Conservation (phyloP, 2,797 vertebrate species). For the Apogon hyalosoma region DNA sequence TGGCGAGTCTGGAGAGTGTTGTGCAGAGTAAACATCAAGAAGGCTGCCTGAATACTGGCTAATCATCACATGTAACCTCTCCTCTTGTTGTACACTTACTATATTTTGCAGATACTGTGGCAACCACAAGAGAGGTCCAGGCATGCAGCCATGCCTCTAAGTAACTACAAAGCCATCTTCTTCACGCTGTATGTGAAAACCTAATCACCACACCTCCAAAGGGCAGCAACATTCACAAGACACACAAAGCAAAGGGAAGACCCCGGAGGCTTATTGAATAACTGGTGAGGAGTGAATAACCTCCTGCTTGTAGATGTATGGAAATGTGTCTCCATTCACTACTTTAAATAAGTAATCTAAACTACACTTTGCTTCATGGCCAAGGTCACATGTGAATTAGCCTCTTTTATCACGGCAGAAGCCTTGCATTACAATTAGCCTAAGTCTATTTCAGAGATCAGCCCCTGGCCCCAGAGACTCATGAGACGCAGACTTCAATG, state of each 20-base stretch:
- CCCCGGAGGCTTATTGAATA: background rate
- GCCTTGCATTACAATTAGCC: constrained; percentile 71
- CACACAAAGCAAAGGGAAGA: constrained; percentile 3
- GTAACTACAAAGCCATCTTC: constrained; percentile 50
- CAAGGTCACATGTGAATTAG: constrained; percentile 71
- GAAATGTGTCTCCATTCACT: constrained; percentile 3
- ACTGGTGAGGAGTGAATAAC: constrained; percentile 12
- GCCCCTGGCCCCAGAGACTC: constrained; percentile 54
- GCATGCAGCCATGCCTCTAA: constrained; percentile 68
- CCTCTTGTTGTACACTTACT: constrained; percentile 51
- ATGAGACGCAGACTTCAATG: constrained; percentile 61
- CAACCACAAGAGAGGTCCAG: constrained; percentile 66
- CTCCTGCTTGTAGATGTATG: constrained; percentile 16
- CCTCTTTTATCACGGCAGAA: constrained; percentile 55
- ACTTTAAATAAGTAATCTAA: constrained; percentile 53
- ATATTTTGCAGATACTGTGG: constrained; percentile 61
- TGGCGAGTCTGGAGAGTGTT: constrained; percentile 41
- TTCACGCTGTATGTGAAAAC: constrained; percentile 27
- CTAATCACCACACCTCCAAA: constrained; percentile 5
- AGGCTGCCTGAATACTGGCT: constrained; percentile 24
- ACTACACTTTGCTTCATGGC: constrained; percentile 46
- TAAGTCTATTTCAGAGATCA: constrained; percentile 68
- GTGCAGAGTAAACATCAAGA: constrained; percentile 35
- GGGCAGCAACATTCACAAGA: constrained; percentile 21
- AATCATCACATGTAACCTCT: constrained; percentile 47